Percentiles rank a stretch among this genome's conserved stretches.
These are phyloP conservation scores for Cathartes aura DNA, from an alignment of 2,113 vertebrate genomes.

Conservation along the genomic window DNA sequence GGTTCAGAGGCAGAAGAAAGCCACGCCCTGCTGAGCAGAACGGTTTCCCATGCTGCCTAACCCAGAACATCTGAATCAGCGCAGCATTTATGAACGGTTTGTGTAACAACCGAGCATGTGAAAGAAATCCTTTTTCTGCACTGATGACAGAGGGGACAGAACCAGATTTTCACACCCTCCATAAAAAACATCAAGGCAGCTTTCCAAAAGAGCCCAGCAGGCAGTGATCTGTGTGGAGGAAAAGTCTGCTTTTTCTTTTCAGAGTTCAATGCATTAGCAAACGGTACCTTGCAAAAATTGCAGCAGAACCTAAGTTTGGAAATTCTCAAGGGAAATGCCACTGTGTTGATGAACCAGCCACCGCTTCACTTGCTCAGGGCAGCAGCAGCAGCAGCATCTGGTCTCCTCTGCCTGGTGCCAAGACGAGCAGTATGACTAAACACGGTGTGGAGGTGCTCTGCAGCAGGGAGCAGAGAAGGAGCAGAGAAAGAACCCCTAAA, in stretches of 20 bases:
- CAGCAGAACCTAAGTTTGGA: not conserved
- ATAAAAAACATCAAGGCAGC: not conserved
- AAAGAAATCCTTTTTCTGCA: not conserved
- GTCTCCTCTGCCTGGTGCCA: not conserved
- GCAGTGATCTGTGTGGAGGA: not conserved
- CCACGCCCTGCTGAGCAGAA: not conserved
- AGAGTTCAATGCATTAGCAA: not conserved
- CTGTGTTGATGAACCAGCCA: not conserved
- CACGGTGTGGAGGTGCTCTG: not conserved
- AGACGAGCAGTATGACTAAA: not conserved
- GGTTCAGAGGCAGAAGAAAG: not conserved
- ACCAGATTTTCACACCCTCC: not conserved
- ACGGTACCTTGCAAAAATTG: not conserved
- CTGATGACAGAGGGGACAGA: not conserved
- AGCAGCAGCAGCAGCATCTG: not conserved
- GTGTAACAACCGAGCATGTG: not conserved
- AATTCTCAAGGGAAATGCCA: not conserved
- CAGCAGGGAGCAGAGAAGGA: not conserved
- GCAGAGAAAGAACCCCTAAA: not conserved
- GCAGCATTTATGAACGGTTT: not conserved
- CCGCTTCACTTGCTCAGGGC: rapidly evolving
- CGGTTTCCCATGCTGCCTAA: rapidly evolving
- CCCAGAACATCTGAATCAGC: not conserved
- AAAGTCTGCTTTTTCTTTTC: not conserved
- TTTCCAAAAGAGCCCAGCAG: not conserved